A percentile compares a stretch with the other conserved stretches of the same genome.
These are phyloP conservation scores for Peromyscus melanophrys DNA, from an alignment of 2,797 vertebrate genomes.

Conservation along the genomic window DNA sequence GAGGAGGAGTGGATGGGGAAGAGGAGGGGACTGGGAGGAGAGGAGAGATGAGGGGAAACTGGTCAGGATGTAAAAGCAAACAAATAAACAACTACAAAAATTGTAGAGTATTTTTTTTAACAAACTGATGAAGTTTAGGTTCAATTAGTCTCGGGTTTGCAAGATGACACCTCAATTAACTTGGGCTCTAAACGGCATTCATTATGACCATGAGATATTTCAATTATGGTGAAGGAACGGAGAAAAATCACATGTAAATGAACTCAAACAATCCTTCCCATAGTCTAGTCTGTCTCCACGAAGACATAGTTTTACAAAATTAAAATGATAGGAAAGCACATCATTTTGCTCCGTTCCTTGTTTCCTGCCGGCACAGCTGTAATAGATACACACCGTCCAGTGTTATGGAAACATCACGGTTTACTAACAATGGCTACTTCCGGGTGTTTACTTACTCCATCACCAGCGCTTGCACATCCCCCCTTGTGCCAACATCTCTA, in stretches of 20 bases:
- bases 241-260: slow-evolving; percentile 25
- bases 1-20: neutral
- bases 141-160: slow-evolving; percentile 17
- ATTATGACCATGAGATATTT: slow-evolving; percentile 56
- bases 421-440: slow-evolving; percentile 66
- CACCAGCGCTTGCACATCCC: slow-evolving; percentile 50
- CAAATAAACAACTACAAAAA: neutral
- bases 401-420: slow-evolving; percentile 68
- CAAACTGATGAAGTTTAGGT: slow-evolving; percentile 58
- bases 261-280: slow-evolving; percentile 67
- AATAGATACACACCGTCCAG: slow-evolving; percentile 66
- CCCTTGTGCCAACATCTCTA: slow-evolving; percentile 53
- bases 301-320: slow-evolving; percentile 67
- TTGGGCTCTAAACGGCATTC: slow-evolving; percentile 45
- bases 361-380: slow-evolving; percentile 66
- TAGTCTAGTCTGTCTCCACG: slow-evolving; percentile 39
- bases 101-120: neutral
- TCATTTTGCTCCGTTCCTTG: slow-evolving; percentile 69
- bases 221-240: slow-evolving; percentile 61
- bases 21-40: neutral
- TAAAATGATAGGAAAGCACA: slow-evolving; percentile 69
- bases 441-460: slow-evolving; percentile 62
- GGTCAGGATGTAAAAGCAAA: neutral
- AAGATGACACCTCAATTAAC: slow-evolving; percentile 68
- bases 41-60: neutral